Conservation (phyloP, 2,888 invertebrate genomes). For the Leucophenga maculata region DNA sequence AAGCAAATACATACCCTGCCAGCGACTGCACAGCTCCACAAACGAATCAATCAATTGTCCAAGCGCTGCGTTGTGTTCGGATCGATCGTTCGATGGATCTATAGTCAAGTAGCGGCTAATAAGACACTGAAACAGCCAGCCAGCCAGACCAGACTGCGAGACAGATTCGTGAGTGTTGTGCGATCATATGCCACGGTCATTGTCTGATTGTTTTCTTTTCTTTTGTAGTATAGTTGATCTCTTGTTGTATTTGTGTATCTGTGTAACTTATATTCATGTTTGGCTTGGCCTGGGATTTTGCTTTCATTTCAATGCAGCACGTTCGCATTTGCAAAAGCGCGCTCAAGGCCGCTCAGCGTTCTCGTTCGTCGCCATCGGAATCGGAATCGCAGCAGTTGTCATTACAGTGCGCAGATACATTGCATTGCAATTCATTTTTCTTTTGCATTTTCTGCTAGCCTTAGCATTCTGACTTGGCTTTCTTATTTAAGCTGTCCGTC, state of each 20-base stretch:
- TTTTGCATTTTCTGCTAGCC: slow-evolving; percentile 3
- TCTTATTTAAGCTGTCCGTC: background rate
- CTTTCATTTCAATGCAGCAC: slow-evolving; percentile 55
- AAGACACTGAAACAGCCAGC: slow-evolving; percentile 34
- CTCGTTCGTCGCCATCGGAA: slow-evolving; percentile 31
- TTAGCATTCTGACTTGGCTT: slow-evolving; percentile 8
- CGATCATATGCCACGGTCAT: background rate
- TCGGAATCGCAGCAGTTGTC: slow-evolving; percentile 15
- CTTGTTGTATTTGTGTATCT: background rate
- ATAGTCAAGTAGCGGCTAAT: slow-evolving; percentile 40
- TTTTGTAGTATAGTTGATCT: background rate
- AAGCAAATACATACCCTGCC: slow-evolving; percentile 23
- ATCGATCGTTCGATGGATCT: slow-evolving; percentile 39
- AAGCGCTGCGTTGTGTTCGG: slow-evolving; percentile 43
- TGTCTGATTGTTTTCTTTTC: background rate
- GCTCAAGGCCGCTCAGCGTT: slow-evolving; percentile 56
- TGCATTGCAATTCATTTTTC: slow-evolving; percentile 19
- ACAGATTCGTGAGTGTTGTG: slow-evolving; percentile 26
- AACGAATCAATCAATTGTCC: slow-evolving; percentile 24
- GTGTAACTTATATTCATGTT: slow-evolving; percentile 21
- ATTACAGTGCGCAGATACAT: slow-evolving; percentile 2
- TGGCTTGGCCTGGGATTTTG: slow-evolving; percentile 46
- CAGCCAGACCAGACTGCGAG: slow-evolving; percentile 24
- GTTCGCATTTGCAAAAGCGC: slow-evolving; percentile 34
- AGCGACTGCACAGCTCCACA: background rate